A percentile compares a stretch with the other conserved stretches of the same genome.
phyloP scores from a whole-genome alignment of 2,888 invertebrate genomes.

The Leptogaster cylindrica region DNA sequence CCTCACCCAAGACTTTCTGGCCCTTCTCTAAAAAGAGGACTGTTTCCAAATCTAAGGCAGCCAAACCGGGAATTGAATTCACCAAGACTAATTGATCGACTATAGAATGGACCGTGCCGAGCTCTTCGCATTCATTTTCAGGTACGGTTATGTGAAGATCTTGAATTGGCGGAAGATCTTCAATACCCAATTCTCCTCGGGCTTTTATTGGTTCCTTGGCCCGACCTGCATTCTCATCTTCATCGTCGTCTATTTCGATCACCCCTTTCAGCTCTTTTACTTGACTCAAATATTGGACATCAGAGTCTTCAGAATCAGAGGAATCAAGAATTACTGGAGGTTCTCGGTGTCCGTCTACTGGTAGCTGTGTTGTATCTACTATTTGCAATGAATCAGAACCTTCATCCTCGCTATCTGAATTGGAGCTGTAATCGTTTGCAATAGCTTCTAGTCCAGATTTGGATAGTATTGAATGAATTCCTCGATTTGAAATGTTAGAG shows the following conservation, averaged over 20 bases:
- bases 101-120: slow-evolving; percentile 75
- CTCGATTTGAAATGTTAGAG: too few species aligned
- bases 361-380: neutral
- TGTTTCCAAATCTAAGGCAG: slow-evolving; percentile 85
- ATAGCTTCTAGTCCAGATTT: neutral
- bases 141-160: slow-evolving; percentile 80
- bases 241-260: slow-evolving; percentile 53
- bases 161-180: slow-evolving; percentile 81
- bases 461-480: too few species aligned
- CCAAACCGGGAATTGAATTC: slow-evolving; percentile 72
- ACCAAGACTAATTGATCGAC: slow-evolving; percentile 81
- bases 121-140: slow-evolving; percentile 73
- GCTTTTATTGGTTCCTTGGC: slow-evolving; percentile 54
- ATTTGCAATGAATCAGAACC: neutral
- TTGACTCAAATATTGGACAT: slow-evolving; percentile 42
- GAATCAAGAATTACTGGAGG: slow-evolving; percentile 8
- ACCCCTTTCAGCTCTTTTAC: neutral
- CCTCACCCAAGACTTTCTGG: slow-evolving; percentile 74
- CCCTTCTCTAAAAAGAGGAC: slow-evolving; percentile 85
- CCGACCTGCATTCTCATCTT: slow-evolving; percentile 45
- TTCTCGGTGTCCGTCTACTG: neutral
- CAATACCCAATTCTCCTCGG: slow-evolving; percentile 62
- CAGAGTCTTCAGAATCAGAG: slow-evolving; percentile 36
- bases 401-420: slow-evolving; percentile 3
- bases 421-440: slow-evolving; percentile 20